phyloP scores from a whole-genome alignment of 2,888 invertebrate genomes.

The Brachypterus glaber region DNA sequence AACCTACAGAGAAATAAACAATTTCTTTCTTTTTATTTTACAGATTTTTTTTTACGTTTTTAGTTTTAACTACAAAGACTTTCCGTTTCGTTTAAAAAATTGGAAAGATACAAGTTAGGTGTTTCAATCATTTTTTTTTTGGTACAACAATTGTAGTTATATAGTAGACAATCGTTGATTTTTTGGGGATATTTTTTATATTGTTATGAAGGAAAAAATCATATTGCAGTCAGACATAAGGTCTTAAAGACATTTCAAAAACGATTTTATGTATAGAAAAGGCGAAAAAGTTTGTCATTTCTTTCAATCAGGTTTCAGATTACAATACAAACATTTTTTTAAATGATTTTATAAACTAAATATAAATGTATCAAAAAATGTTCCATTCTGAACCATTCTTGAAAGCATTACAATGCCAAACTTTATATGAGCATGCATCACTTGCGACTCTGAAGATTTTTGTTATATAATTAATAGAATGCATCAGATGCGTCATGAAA shows the following conservation, averaged over 20 bases:
- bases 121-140: slow-evolving; percentile 39
- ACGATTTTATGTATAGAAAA: slow-evolving; percentile 21
- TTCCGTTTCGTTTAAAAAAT: slow-evolving; percentile 39
- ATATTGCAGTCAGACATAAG: slow-evolving; percentile 41
- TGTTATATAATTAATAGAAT: not conserved
- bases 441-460: no score
- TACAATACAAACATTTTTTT: slow-evolving; percentile 23
- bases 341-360: slow-evolving; percentile 29
- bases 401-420: slow-evolving; percentile 25
- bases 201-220: slow-evolving; percentile 39
- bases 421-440: slow-evolving; percentile 13
- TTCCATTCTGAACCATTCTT: slow-evolving; percentile 25
- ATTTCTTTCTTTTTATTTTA: slow-evolving; percentile 34
- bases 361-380: slow-evolving; percentile 39
- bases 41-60: slow-evolving; percentile 37
- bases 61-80: no score
- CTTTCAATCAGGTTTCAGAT: slow-evolving; percentile 27
- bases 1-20: slow-evolving; percentile 29
- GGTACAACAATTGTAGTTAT: slow-evolving; percentile 29
- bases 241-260: slow-evolving; percentile 42
- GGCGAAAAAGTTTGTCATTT: slow-evolving; percentile 25
- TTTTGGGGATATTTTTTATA: slow-evolving; percentile 33
- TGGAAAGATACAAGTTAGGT: slow-evolving; percentile 36
- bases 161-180: slow-evolving; percentile 29
- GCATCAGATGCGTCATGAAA: slow-evolving; percentile 32